Evolutionary conservation across 2,113 vertebrate genomes (phyloP), one percentile per base, ranked within the genome.

Genomic region (Microtus montanus): DNA sequence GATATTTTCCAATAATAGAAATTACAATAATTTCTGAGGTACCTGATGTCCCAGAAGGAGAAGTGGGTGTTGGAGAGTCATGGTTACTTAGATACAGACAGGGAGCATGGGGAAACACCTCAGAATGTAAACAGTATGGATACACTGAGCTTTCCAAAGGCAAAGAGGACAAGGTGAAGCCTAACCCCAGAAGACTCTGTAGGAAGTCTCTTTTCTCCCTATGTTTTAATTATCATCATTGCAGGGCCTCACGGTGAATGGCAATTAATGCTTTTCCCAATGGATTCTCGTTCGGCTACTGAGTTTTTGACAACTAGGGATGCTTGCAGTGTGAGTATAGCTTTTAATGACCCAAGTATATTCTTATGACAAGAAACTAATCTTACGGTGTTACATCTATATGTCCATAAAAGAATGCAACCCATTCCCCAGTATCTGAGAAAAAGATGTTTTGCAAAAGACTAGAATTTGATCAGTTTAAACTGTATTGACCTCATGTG

Each of bases 1-100:
- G 33, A 61, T 75, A 1, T 75, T 84, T 84, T 71, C 33, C 58
- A 78, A 52, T 73, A 90, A 75, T 4, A 95, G 33, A 30, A 87
- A 68, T 58, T 52, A 24, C 14, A 84, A 2, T 87, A 66, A 77
- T 87, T 95, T 93, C 49, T 78, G 35, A 92, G 35, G 63, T 96
- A 63, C 71, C 15, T 33, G 93, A 93, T 70, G 41, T 95, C 75
- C 93, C 41, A 90, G 71, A 88, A 90, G 49, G 71, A 94, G 54
- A 75, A 90, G 74, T 75, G n/a, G 35, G 20, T 92, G n/a, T 88
- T 90, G 8, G 19, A 35, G 9, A 44, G 38, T 33, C 28, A 1
- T 38, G 4, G 28, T 87, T 88, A 61, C 44, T 92, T 75, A 91
- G 91, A 89, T 44, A 52, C 84, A 84, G 24, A 35, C 8, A 79